phyloP scores from a whole-genome alignment of 2,888 invertebrate species.

The Brachyopa scutellaris region DNA sequence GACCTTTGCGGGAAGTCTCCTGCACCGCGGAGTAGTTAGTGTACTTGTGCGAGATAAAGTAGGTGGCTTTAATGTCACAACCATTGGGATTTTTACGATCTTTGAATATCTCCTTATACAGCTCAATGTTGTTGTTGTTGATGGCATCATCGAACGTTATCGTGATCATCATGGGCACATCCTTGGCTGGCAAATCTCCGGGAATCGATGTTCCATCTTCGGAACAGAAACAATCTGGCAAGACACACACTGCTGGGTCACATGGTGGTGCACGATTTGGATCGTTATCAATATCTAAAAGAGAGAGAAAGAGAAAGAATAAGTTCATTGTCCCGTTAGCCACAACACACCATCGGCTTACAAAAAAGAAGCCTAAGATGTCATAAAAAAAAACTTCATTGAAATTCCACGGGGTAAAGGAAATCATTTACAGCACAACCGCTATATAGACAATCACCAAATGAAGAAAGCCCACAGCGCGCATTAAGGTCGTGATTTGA shows the following conservation, averaged over 20 bases:
- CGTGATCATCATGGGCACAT: slow-evolving; percentile 96
- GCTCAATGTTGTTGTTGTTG: slow-evolving; percentile 96
- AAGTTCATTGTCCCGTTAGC: slow-evolving; percentile 52
- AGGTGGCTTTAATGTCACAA: slow-evolving; percentile 95
- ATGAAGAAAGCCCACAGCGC: slow-evolving; percentile 52
- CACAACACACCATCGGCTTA: slow-evolving; percentile 18
- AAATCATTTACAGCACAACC: slow-evolving; percentile 19
- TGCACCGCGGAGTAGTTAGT: slow-evolving; percentile 96
- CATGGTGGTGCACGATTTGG: slow-evolving; percentile 96
- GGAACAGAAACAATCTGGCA: slow-evolving; percentile 97
- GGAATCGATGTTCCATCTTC: slow-evolving; percentile 94
- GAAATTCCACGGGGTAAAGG: slow-evolving; percentile 42
- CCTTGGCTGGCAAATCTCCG: slow-evolving; percentile 90
- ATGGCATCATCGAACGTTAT: slow-evolving; percentile 97
- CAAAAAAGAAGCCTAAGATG: slow-evolving; percentile 22
- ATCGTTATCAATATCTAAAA: slow-evolving; percentile 94
- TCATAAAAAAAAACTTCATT: slow-evolving; percentile 38
- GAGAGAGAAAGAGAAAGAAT: slow-evolving; percentile 34
- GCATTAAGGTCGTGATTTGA: slow-evolving; percentile 56
- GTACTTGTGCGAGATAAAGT: slow-evolving; percentile 96
- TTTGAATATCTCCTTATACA: slow-evolving; percentile 96
- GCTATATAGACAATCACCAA: slow-evolving; percentile 14
- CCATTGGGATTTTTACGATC: slow-evolving; percentile 96
- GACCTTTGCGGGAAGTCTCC: slow-evolving; percentile 94
- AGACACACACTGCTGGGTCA: slow-evolving; percentile 91